phyloP scores from a whole-genome alignment of 1,140 invertebrate genomes.

The Vanessa tameamea region DNA sequence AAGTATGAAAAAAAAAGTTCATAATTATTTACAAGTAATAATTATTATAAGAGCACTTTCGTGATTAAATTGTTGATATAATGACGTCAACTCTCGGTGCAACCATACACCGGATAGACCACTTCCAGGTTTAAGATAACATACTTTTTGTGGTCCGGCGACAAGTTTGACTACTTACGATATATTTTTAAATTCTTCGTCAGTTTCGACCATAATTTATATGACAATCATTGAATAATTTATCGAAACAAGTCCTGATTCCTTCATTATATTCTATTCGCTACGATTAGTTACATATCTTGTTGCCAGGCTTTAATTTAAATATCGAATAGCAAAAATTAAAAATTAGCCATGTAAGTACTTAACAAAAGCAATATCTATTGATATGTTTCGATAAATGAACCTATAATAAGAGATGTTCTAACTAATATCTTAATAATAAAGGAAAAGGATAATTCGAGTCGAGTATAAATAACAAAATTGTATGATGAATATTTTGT shows the following conservation, averaged over 20 bases:
- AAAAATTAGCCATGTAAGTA: too few species aligned
- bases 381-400: too few species aligned
- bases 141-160: slow-evolving; percentile 15
- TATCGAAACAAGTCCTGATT: slow-evolving; percentile 8
- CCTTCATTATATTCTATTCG: neutral
- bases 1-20: too few species aligned
- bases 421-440: too few species aligned
- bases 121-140: slow-evolving; percentile 40
- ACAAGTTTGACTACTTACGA: slow-evolving; percentile 21
- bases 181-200: slow-evolving; percentile 18
- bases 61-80: slow-evolving; percentile 2
- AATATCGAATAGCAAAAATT: too few species aligned
- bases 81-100: slow-evolving; percentile 31
- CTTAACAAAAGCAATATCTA: too few species aligned
- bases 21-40: neutral
- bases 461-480: too few species aligned
- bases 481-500: too few species aligned
- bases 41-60: neutral
- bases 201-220: slow-evolving; percentile 19
- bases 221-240: slow-evolving; percentile 21
- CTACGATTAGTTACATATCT: neutral
- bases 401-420: too few species aligned
- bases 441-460: too few species aligned
- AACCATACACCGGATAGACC: slow-evolving; percentile 36
- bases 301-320: neutral